Conservation (phyloP, 2,113 vertebrate species). For the Labeo rohita region DNA sequence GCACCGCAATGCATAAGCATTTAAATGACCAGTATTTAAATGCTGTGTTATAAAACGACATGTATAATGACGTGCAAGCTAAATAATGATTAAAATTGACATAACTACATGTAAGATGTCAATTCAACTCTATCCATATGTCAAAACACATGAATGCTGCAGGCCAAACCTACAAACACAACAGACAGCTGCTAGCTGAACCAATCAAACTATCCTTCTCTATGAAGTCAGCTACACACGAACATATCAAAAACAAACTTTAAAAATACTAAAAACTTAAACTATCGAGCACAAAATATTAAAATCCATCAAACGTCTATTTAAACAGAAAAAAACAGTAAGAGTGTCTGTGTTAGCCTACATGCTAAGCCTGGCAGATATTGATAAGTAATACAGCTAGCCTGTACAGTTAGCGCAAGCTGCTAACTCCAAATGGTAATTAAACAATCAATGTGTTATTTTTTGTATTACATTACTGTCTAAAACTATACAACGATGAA, state of each 20-base stretch:
- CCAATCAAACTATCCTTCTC: background rate
- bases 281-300: background rate
- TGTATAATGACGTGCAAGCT: background rate
- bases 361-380: slow-evolving; percentile 29
- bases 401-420: slow-evolving; percentile 10
- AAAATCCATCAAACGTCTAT: background rate
- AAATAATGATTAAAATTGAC: background rate
- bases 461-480: too few species aligned
- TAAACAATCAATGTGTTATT: background rate
- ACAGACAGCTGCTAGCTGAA: slow-evolving; percentile 8
- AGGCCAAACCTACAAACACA: slow-evolving; percentile 33
- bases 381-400: slow-evolving; percentile 7
- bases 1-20: background rate
- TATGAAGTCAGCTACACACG: background rate
- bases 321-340: background rate
- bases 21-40: background rate
- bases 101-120: background rate
- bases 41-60: background rate
- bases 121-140: slow-evolving; percentile 14
- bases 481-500: background rate
- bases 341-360: slow-evolving; percentile 17
- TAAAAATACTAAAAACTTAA: background rate
- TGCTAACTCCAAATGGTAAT: slow-evolving; percentile 10
- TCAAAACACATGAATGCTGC: slow-evolving; percentile 19
- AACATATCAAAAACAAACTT: background rate